These are phyloP conservation scores for Mesitornis unicolor DNA, from an alignment of 2,113 vertebrate species.

Conservation along the genomic window DNA sequence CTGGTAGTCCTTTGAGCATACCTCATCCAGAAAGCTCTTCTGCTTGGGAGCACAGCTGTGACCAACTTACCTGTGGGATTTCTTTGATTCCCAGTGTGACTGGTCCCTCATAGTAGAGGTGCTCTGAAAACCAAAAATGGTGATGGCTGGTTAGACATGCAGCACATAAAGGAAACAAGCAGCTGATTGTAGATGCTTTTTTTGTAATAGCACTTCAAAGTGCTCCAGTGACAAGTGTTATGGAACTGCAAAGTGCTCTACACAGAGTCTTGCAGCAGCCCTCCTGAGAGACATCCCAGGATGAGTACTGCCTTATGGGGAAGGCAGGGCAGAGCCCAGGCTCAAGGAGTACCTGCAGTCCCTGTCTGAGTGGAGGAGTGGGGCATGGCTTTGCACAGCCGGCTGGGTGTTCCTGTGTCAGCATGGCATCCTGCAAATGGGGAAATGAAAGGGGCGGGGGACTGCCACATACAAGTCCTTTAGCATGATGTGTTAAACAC, in stretches of 20 bases:
- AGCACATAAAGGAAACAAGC: background rate
- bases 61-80: constrained; percentile 67
- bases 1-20: background rate
- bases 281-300: background rate
- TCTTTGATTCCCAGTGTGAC: constrained; percentile 36
- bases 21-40: background rate
- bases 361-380: background rate
- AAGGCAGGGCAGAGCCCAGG: background rate
- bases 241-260: background rate
- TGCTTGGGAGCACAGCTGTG: background rate
- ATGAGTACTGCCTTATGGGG: background rate
- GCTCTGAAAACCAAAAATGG: constrained; percentile 67
- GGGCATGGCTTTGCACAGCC: background rate
- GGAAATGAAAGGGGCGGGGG: background rate
- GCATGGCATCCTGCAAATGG: background rate
- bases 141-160: background rate
- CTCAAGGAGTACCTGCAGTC: background rate
- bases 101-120: constrained; percentile 68
- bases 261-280: background rate
- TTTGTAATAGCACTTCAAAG: background rate
- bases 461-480: background rate
- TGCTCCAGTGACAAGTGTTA: background rate
- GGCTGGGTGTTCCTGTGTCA: background rate
- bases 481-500: background rate
- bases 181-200: background rate